These are phyloP conservation scores for Xestoiulus laeticollis DNA, from an alignment of 2,888 invertebrate genomes.

Conservation along the genomic window DNA sequence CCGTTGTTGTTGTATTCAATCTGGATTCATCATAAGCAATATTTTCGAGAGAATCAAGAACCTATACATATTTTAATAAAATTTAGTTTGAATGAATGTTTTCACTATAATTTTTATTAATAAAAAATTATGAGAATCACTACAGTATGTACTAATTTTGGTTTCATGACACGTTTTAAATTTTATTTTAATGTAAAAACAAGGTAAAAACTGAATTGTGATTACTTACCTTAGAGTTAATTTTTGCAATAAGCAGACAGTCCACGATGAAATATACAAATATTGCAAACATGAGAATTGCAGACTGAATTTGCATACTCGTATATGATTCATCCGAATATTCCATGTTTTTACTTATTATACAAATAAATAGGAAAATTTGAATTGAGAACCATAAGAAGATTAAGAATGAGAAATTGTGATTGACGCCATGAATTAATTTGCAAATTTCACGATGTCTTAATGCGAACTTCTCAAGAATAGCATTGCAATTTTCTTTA, in stretches of 20 bases:
- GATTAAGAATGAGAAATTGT: neutral
- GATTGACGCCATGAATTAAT: neutral
- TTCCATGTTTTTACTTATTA: neutral
- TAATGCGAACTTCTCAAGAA: neutral
- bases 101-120: no score
- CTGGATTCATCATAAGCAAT: neutral
- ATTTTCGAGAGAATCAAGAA: neutral
- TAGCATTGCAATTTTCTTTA: neutral
- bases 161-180: neutral
- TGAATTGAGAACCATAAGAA: neutral
- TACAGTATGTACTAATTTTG: no score
- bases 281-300: neutral
- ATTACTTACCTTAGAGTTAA: neutral
- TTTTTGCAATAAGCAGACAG: neutral
- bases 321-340: neutral
- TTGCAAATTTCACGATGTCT: constrained; percentile 25
- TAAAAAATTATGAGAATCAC: no score
- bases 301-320: neutral
- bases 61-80: neutral
- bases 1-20: neutral
- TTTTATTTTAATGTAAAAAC: no score
- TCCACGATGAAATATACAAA: neutral
- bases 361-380: neutral
- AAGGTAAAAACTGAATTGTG: neutral
- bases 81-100: no score